These are phyloP conservation scores for Rachycentron canadum DNA, from an alignment of 2,797 vertebrate genomes.

Conservation along the genomic window DNA sequence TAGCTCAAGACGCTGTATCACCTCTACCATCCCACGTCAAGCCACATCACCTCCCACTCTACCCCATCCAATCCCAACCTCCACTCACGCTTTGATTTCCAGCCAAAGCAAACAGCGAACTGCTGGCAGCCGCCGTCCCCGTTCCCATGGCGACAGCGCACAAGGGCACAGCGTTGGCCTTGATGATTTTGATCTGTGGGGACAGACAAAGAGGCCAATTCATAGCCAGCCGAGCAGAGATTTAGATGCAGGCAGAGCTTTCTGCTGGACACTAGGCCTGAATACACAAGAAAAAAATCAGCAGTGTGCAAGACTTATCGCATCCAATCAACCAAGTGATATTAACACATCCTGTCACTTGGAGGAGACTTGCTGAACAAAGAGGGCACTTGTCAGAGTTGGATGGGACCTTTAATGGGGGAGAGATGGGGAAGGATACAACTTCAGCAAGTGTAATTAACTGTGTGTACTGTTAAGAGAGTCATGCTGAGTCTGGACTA, in stretches of 20 bases:
- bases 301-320: slow-evolving; percentile 74
- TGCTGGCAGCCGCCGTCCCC: slow-evolving; percentile 69
- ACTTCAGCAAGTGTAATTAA: slow-evolving; percentile 77
- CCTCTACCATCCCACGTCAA: slow-evolving; percentile 73
- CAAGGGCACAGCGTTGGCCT: slow-evolving; percentile 77
- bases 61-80: slow-evolving; percentile 77
- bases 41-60: slow-evolving; percentile 74
- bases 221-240: slow-evolving; percentile 72
- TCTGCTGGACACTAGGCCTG: slow-evolving; percentile 76
- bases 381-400: slow-evolving; percentile 78
- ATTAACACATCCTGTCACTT: slow-evolving; percentile 85
- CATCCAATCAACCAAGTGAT: slow-evolving; percentile 82
- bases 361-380: slow-evolving; percentile 75
- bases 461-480: slow-evolving; percentile 73
- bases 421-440: slow-evolving; percentile 77
- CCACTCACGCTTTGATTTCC: slow-evolving; percentile 80
- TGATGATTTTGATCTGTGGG: slow-evolving; percentile 84
- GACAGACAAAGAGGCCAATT: slow-evolving; percentile 88
- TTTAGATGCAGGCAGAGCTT: slow-evolving; percentile 77
- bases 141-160: slow-evolving; percentile 81
- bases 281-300: slow-evolving; percentile 60
- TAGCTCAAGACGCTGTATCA: slow-evolving; percentile 77
- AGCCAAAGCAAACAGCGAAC: slow-evolving; percentile 88
- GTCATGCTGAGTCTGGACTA: slow-evolving; percentile 59
- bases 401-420: slow-evolving; percentile 73